A percentile compares a stretch with the other conserved stretches of the same genome.
These are phyloP conservation scores for Drosophila erecta DNA, from an alignment of 1,140 invertebrate genomes.

Conservation along the genomic window DNA sequence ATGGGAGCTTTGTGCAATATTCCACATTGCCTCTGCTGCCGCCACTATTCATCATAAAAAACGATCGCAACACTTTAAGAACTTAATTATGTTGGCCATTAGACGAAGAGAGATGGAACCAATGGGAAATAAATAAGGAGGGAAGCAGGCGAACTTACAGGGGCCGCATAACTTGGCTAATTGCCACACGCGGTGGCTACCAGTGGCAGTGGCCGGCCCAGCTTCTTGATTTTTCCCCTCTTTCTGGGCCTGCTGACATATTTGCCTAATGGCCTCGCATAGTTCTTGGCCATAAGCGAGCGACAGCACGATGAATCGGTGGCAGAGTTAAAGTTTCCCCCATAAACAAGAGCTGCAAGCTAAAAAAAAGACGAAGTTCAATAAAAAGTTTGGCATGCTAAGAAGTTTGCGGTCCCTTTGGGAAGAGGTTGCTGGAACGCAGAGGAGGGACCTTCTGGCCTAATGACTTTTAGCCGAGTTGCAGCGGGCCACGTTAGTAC, in stretches of 20 bases:
- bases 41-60: constrained; percentile 34
- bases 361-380: constrained; percentile 52
- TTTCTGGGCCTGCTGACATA: constrained; percentile 65
- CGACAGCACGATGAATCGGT: constrained; percentile 33
- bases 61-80: constrained; percentile 28
- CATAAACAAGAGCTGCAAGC: constrained; percentile 54
- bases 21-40: constrained; percentile 13
- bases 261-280: constrained; percentile 79
- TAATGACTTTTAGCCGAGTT: constrained; percentile 79
- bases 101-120: constrained; percentile 13
- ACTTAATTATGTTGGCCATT: constrained; percentile 60
- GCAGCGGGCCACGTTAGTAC: constrained; percentile 22
- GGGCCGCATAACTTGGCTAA: constrained; percentile 78
- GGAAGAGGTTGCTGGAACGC: constrained; percentile 1
- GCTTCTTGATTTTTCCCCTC: constrained; percentile 23
- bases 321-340: constrained; percentile 60
- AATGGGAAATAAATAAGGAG: constrained; percentile 29
- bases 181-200: constrained; percentile 69
- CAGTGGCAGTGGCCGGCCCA: constrained; percentile 4
- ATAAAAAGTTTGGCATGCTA: constrained; percentile 66
- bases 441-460: constrained; percentile 48
- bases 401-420: constrained; percentile 60
- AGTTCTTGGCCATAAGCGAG: constrained; percentile 53
- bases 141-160: constrained; percentile 32
- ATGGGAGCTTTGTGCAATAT: constrained; percentile 7